Conservation (phyloP, 2,888 invertebrate genomes). For the Argyresthia goedartella region DNA sequence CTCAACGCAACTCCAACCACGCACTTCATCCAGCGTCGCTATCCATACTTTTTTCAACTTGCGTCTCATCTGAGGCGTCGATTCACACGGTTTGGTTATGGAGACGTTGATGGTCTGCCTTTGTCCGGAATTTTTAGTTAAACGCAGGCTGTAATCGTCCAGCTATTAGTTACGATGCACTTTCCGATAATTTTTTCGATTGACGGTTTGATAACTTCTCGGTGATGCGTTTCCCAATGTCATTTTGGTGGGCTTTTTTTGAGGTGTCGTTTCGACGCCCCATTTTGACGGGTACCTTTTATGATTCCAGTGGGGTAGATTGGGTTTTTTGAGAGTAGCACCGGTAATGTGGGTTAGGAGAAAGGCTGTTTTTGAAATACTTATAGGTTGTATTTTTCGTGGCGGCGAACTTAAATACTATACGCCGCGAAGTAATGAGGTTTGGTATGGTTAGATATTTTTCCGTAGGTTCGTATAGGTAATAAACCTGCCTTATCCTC, state of each 20-base stretch:
- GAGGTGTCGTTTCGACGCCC: no score
- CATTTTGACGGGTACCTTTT: no score
- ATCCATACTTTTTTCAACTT: not conserved
- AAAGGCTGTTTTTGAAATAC: not conserved
- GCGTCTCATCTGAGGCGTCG: slow-evolving; percentile 18
- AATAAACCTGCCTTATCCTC: no score
- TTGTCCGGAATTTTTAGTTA: slow-evolving; percentile 27
- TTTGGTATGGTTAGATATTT: no score
- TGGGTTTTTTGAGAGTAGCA: no score
- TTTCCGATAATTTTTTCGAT: slow-evolving; percentile 23
- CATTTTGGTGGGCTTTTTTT: not conserved
- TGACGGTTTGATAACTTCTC: slow-evolving; percentile 36
- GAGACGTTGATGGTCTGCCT: slow-evolving; percentile 31
- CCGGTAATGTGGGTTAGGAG: no score
- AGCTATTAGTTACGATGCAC: slow-evolving; percentile 28
- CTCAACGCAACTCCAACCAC: no score
- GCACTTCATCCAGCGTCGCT: no score
- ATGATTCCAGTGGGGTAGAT: no score
- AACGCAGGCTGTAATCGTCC: slow-evolving; percentile 24
- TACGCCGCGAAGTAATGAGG: no score
- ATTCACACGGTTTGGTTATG: slow-evolving; percentile 50
- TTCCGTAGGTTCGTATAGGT: no score
- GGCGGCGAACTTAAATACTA: no score
- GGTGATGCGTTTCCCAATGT: not conserved
- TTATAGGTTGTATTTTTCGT: not conserved